A percentile compares a stretch with the other conserved stretches of the same genome.
phyloP scores from a whole-genome alignment of 2,888 invertebrate genomes.

The Biston betularia region DNA sequence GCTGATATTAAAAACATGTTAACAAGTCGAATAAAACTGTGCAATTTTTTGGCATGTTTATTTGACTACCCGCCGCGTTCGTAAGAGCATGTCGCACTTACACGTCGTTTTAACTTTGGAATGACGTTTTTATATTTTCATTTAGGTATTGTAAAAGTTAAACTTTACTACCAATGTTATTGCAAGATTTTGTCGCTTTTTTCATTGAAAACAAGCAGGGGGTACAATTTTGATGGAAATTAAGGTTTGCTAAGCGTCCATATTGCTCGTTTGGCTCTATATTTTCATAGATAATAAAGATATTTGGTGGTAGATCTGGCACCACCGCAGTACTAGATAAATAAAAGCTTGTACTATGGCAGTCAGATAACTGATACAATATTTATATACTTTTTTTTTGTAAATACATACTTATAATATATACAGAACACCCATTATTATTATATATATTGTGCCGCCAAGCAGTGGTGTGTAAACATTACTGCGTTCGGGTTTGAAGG shows the following conservation, averaged over 20 bases:
- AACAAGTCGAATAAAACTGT: constrained; percentile 60
- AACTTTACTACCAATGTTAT: constrained; percentile 19
- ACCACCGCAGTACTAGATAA: too few species aligned
- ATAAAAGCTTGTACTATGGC: too few species aligned
- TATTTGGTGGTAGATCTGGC: too few species aligned
- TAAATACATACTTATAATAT: too few species aligned
- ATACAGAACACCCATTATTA: too few species aligned
- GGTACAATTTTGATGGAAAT: constrained; percentile 19
- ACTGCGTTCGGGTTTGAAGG: too few species aligned
- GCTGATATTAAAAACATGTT: constrained; percentile 60
- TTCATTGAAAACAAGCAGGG: constrained; percentile 33
- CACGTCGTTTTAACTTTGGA: constrained; percentile 39
- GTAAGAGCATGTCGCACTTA: constrained; percentile 45
- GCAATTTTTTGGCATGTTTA: constrained; percentile 64
- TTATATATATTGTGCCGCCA: too few species aligned
- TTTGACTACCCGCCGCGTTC: constrained; percentile 56
- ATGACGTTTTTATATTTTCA: constrained; percentile 34
- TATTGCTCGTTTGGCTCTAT: background rate
- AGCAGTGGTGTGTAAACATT: too few species aligned
- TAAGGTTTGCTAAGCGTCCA: background rate
- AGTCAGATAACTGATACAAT: too few species aligned
- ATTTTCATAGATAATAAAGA: too few species aligned
- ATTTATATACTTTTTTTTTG: too few species aligned
- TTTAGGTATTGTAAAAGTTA: constrained; percentile 24
- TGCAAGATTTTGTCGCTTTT: constrained; percentile 35